These are phyloP conservation scores for Aplidium turbinatum DNA, from an alignment of 23 tunicate species.

Conservation along the genomic window DNA sequence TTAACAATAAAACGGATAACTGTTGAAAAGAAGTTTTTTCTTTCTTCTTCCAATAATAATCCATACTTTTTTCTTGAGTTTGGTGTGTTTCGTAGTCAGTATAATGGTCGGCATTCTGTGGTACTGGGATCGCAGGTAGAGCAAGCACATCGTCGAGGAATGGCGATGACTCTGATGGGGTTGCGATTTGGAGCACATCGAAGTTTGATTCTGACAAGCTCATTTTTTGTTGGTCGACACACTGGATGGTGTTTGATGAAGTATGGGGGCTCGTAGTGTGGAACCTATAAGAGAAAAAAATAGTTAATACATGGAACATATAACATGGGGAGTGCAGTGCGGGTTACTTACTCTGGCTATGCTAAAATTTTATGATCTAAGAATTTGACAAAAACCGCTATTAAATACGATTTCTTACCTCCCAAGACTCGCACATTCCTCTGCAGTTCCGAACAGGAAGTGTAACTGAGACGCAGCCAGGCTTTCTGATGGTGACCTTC, in stretches of 20 bases:
- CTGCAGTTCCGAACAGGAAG: neutral
- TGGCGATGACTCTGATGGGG: neutral
- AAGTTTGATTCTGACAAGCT: neutral
- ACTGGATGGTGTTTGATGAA: conserved; percentile 23
- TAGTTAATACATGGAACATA: neutral
- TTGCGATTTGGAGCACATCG: conserved; percentile 1
- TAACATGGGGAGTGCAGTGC: too few relatives aligned
- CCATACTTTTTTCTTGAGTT: too few relatives aligned
- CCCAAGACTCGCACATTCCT: conserved; percentile 23
- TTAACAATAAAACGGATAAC: too few relatives aligned
- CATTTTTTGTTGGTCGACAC: neutral
- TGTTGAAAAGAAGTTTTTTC: too few relatives aligned
- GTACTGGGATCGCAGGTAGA: neutral
- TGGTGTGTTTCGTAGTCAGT: too few relatives aligned
- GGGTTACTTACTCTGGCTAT: too few relatives aligned
- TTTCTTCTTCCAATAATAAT: too few relatives aligned
- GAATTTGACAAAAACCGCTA: too few relatives aligned
- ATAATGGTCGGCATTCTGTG: conserved; percentile 1
- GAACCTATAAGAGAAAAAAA: neutral
- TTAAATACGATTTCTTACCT: too few relatives aligned
- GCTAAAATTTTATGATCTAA: too few relatives aligned
- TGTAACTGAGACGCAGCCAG: neutral
- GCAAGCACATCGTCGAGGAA: conserved; percentile 5
- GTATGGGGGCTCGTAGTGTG: conserved; percentile 16
- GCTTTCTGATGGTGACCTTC: neutral